Conservation (phyloP, 1,140 invertebrate species). For the Kradibia gibbosae region DNA sequence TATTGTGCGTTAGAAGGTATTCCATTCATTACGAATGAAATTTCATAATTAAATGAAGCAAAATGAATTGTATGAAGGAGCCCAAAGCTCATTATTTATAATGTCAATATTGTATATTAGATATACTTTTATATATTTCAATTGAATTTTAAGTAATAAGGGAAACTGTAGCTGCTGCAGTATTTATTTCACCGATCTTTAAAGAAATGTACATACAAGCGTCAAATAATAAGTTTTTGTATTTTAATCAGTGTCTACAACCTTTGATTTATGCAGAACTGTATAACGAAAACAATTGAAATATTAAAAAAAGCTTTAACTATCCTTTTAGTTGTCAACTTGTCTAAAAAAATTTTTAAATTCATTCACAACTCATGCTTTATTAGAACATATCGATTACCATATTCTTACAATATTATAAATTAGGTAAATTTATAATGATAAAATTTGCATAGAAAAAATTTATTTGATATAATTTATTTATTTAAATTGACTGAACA, state of each 20-base stretch:
- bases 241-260: background rate
- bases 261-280: background rate
- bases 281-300: background rate
- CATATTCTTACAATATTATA: background rate
- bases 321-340: background rate
- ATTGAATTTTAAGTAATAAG: too few relatives aligned
- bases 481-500: background rate
- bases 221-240: background rate
- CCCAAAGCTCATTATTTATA: too few relatives aligned
- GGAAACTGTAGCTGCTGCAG: too few relatives aligned
- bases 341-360: background rate
- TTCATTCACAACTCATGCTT: background rate
- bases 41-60: too few relatives aligned
- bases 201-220: background rate
- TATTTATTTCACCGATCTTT: background rate
- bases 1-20: too few relatives aligned
- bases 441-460: too few relatives aligned
- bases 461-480: background rate
- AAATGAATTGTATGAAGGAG: too few relatives aligned
- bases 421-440: background rate
- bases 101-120: too few relatives aligned
- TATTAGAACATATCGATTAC: background rate
- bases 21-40: too few relatives aligned
- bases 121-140: too few relatives aligned
- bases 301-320: background rate